Base-by-base conservation (phyloP, 2,113 vertebrate genomes). In the Circaetus gallicus region DNA sequence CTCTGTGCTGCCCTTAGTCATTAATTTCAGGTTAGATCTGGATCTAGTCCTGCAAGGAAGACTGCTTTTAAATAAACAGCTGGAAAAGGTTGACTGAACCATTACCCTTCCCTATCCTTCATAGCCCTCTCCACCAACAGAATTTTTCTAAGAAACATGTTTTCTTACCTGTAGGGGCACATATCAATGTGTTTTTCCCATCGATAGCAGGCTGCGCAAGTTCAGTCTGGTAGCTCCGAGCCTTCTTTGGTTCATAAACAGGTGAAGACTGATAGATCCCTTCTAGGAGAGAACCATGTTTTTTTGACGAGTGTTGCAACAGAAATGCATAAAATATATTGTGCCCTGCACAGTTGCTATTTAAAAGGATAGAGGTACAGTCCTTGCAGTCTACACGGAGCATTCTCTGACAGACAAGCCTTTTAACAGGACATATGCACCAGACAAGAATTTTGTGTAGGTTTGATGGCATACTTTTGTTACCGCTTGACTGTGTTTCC, bases 171-270 rank as follows among this genome's bases (percentile, higher is more conserved):
- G 98, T 98, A 29, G 98, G 98, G 38, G 97, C 98, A 97, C 97
- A 98, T 92, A 98, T 97, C 55, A 98, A 65, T 56, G 98, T 98
- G n/a, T 98, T 98, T 94, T 98, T 98, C 52, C 98, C 98, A 32
- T n/a, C 36, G 29, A 97, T 21, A 59, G 98, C 98, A 73, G 98
- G 98, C 59, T 93, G 80, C 8, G 97, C 97, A 29, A 98, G 97
- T 89, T 98, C 98, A 47, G 17, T 77, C 84, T 98, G 98, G 83
- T 98, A 98, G 45, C 73, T 96, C 79, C 96, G 85, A 86, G 93
- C 69, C 52, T 93, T 92, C 89, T 92, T 61, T 47, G 67, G 74
- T 43, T 70, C 73, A n/a, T 85, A 67, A 52, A 36, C 74, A 47
- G 28, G 11, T 38, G 66, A 58, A 80, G 52, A 45, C 29, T 42